Evolutionary conservation across 2,113 vertebrate species (phyloP).

Genomic region (Isurus oxyrinchus): DNA sequence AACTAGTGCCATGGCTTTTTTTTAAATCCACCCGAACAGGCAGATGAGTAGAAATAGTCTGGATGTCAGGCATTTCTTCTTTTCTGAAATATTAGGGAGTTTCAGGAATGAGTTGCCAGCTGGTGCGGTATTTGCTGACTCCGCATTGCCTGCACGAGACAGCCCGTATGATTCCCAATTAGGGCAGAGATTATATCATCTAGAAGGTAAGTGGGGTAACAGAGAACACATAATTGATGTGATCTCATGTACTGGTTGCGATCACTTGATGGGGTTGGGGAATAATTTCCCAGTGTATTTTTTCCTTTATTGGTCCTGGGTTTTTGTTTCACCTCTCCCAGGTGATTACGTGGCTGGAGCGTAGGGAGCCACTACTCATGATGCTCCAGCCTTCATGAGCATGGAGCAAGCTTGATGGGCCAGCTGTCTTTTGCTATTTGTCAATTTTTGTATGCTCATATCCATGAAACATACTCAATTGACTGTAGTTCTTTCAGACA

Average conservation of each 20-base stretch:
- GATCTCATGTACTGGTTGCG: not conserved
- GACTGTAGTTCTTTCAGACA: not conserved
- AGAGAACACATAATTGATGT: not conserved
- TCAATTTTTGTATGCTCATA: not conserved
- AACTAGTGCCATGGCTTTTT: not conserved
- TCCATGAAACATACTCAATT: not conserved
- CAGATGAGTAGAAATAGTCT: not conserved
- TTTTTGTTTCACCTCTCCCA: not conserved
- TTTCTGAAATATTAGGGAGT: not conserved
- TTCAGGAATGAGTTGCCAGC: not conserved
- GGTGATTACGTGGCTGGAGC: not conserved
- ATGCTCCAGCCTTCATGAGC: not conserved
- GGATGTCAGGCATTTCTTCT: not conserved
- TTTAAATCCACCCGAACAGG: not conserved
- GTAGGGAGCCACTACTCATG: not conserved
- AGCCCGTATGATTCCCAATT: not conserved
- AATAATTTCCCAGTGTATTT: not conserved
- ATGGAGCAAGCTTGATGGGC: not conserved
- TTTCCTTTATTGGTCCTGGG: not conserved
- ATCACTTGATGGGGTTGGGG: not conserved
- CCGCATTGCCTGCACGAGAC: not conserved
- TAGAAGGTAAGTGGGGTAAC: not conserved
- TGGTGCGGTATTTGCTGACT: not conserved
- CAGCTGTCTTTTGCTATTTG: not conserved
- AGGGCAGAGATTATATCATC: not conserved